These are phyloP conservation scores for Cacoxenus indagator DNA, from an alignment of 2,888 invertebrate species.

Conservation along the genomic window DNA sequence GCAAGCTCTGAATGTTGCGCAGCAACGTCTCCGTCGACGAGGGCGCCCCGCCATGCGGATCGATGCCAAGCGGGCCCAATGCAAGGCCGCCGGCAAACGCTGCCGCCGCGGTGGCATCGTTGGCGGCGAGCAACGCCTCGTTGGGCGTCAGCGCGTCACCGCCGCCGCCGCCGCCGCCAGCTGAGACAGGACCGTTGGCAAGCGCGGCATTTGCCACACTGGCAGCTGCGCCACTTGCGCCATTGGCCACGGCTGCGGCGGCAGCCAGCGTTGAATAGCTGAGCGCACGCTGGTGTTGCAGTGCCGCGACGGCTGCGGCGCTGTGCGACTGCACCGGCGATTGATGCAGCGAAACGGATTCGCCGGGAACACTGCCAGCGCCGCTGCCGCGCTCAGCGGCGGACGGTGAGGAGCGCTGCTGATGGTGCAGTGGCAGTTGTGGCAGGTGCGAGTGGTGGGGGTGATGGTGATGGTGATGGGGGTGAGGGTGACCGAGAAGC, in stretches of 20 bases:
- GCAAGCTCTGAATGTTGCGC: constrained; percentile 94
- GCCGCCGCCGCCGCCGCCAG: constrained; percentile 45
- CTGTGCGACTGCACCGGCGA: constrained; percentile 43
- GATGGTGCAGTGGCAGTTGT: constrained; percentile 52
- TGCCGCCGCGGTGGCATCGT: constrained; percentile 65
- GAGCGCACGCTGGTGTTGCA: constrained; percentile 76
- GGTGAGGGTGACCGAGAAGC: constrained; percentile 34
- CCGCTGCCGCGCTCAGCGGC: constrained; percentile 73
- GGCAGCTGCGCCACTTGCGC: constrained; percentile 40
- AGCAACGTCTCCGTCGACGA: constrained; percentile 91
- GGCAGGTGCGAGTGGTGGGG: too few species aligned
- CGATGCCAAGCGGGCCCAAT: constrained; percentile 67
- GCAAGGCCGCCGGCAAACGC: constrained; percentile 65
- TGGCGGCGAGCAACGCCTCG: constrained; percentile 63
- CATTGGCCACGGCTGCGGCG: constrained; percentile 74
- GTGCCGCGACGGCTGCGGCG: constrained; percentile 61
- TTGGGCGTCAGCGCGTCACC: constrained; percentile 65
- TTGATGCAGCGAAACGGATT: constrained; percentile 72
- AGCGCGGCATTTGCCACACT: constrained; percentile 61
- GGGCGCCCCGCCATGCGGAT: constrained; percentile 61
- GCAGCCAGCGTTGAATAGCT: constrained; percentile 85
- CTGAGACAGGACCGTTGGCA: constrained; percentile 50
- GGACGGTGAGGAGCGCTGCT: constrained; percentile 58
- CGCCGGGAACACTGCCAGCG: constrained; percentile 47
- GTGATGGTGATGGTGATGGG: constrained; percentile 42